phyloP scores from a whole-genome alignment of 2,797 vertebrate species.

The Falco berigora region DNA sequence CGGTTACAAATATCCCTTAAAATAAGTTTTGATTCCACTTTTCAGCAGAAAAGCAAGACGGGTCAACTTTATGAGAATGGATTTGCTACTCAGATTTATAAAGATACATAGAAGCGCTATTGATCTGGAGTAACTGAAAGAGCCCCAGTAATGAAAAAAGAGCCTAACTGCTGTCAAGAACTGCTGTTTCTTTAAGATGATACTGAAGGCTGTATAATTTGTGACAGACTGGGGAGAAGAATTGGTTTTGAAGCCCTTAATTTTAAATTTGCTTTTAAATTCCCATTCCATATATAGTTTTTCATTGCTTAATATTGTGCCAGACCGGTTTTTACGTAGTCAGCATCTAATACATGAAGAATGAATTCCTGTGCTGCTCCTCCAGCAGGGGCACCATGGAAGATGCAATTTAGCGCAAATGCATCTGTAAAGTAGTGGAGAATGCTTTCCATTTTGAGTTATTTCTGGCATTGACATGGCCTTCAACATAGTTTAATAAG shows the following conservation, averaged over 20 bases:
- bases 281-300: not conserved
- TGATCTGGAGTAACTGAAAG: slow-evolving; percentile 34
- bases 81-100: slow-evolving; percentile 41
- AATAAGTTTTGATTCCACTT: slow-evolving; percentile 33
- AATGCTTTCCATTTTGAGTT: not conserved
- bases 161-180: not conserved
- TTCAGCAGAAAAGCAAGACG: slow-evolving; percentile 42
- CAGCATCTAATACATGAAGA: not conserved
- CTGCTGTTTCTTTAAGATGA: not conserved
- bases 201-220: not conserved
- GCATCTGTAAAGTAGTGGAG: not conserved
- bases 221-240: not conserved
- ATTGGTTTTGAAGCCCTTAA: not conserved
- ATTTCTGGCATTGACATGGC: not conserved
- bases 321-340: not conserved
- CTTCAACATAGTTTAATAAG: not conserved
- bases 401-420: not conserved
- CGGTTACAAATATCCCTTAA: not conserved
- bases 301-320: not conserved
- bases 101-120: not conserved
- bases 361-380: not conserved
- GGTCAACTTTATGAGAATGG: slow-evolving; percentile 19
- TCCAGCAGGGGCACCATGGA: not conserved
- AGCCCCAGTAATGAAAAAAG: slow-evolving; percentile 8
- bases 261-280: not conserved